Conservation (phyloP, 2,888 invertebrate species). For the Drosophila koepferae region DNA sequence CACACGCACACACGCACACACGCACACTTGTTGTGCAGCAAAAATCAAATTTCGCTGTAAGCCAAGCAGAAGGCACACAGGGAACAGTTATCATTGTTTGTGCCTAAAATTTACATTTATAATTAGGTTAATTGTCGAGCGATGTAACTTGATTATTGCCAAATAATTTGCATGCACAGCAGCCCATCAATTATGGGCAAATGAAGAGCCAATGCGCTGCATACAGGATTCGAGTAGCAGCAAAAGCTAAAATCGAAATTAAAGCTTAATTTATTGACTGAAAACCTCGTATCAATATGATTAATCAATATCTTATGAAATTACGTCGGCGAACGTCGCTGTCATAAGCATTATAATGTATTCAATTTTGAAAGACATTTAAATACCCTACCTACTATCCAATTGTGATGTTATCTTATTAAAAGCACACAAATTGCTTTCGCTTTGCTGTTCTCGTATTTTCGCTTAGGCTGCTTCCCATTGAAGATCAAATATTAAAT, state of each 20-base stretch:
- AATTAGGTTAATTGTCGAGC: conserved; percentile 76
- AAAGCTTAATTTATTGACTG: conserved; percentile 49
- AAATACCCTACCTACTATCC: no score
- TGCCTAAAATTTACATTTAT: conserved; percentile 70
- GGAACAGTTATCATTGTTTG: conserved; percentile 56
- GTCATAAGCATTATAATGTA: conserved; percentile 11
- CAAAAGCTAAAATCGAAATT: background rate
- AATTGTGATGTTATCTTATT: no score
- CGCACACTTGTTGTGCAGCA: conserved; percentile 13
- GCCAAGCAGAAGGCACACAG: conserved; percentile 3
- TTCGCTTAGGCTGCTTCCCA: no score
- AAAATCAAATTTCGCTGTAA: conserved; percentile 47
- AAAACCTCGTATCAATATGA: conserved; percentile 38
- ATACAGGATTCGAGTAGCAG: conserved; percentile 4
- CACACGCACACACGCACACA: background rate
- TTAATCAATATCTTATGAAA: conserved; percentile 42
- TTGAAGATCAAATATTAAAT: no score
- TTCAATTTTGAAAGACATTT: background rate
- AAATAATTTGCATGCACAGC: conserved; percentile 66
- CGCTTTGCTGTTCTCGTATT: no score
- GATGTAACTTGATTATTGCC: conserved; percentile 66
- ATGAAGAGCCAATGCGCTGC: conserved; percentile 41
- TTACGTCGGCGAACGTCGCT: background rate
- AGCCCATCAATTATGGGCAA: conserved; percentile 57
- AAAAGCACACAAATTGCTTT: no score